Base-by-base conservation (phyloP, 92 coral and sea anemone species). In the Porites cylindrica region DNA sequence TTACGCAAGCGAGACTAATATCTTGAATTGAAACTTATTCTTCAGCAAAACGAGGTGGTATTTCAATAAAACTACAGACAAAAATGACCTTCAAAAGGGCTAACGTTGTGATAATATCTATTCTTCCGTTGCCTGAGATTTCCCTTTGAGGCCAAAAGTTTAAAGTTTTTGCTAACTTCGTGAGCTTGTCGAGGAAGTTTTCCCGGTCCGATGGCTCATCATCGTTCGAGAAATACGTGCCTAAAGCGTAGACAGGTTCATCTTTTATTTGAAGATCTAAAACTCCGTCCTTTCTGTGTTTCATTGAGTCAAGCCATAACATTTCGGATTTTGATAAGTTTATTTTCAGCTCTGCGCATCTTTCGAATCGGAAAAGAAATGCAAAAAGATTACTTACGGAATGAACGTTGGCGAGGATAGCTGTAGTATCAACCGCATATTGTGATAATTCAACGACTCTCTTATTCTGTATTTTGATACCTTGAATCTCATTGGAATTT, bases 261-360 rank as follows among this genome's bases (percentile, higher is more conserved):
- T 62, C 19, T 18, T 19, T 11, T 18, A 62, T 14, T 5, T 62
- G 58, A 73, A 66, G 10, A 10, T 54, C 14, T 4, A 1, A 51
- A 60, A 79, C n/a, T 11, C 19, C 18, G 11, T 79, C 72, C 8
- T 16, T 64, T 8, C 77, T 51, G 59, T n/a, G 23, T 6, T 24
- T 14, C 26, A 72, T 7, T 16, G 77, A 72, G 3, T 18, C 59
- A 72, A 72, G 80, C 80, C 51, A 76, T 17, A 69, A 11, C 77
- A 56, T 67, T 81, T 53, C 85, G 23, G 85, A 65, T 47, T 81
- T 81, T 51, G 85, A 3, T 68, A 18, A 26, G 24, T 81, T 67
- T 32, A 81, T 68, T 68, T 79, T 62, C n/a, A 81, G 21, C 4
- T 77, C 54, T 7, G 85, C 52, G 51, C 66, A 76, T 38, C 23